phyloP scores from a whole-genome alignment of 2,113 vertebrate species.

The Mormoops blainvillei region DNA sequence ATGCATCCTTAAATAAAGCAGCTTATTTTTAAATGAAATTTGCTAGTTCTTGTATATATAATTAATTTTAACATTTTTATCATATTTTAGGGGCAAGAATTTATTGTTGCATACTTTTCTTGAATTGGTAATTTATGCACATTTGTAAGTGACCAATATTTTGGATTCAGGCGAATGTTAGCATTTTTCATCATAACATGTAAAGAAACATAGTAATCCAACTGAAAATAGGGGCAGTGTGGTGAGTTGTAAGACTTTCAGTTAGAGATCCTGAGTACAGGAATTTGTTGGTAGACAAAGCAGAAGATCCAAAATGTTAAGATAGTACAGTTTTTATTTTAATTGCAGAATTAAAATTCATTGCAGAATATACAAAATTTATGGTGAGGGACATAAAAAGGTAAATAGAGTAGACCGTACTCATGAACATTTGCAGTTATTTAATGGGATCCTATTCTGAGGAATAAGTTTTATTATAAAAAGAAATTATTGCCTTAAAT shows the following conservation, averaged over 20 bases:
- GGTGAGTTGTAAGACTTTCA: not conserved
- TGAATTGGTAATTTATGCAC: not conserved
- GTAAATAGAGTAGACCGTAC: not conserved
- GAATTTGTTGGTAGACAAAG: not conserved
- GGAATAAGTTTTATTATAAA: not conserved
- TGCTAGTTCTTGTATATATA: not conserved
- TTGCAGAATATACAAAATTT: not conserved
- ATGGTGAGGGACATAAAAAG: not conserved
- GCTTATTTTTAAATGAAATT: not conserved
- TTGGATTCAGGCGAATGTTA: not conserved
- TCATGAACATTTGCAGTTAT: not conserved
- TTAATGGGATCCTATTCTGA: not conserved
- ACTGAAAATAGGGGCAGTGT: not conserved
- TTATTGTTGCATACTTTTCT: not conserved
- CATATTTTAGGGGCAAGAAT: not conserved
- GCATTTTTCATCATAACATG: not conserved
- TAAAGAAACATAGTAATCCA: not conserved
- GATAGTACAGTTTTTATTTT: not conserved
- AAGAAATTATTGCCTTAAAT: not conserved
- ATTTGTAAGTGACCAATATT: not conserved
- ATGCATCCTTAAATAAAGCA: not conserved
- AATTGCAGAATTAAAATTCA: too few species aligned
- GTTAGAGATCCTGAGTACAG: not conserved
- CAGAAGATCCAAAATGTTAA: not conserved
- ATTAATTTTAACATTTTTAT: not conserved